Percentiles rank a stretch among this genome's conserved stretches.
Conservation (phyloP, 2,797 vertebrate genomes). For the Sorex maritimensis region DNA sequence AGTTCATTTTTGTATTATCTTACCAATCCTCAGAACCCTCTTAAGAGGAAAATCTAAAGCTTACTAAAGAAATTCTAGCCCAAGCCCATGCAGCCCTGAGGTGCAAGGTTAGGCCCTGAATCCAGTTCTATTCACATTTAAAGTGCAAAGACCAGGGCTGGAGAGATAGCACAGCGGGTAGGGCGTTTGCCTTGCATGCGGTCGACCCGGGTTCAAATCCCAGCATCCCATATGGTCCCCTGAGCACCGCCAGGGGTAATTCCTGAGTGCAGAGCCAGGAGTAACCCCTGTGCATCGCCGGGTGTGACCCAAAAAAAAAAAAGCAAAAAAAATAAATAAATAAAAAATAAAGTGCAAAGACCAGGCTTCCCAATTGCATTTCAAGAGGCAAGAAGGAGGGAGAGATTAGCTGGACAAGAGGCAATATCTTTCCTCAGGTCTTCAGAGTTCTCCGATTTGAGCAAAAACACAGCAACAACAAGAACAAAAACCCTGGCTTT, state of each 20-base stretch:
- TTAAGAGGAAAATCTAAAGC: background rate
- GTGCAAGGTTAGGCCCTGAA: background rate
- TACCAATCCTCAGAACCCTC: rapidly evolving
- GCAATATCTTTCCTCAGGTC: background rate
- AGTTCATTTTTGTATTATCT: background rate
- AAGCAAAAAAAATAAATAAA: too few relatives aligned
- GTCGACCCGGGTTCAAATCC: too few relatives aligned
- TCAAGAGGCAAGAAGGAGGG: rapidly evolving
- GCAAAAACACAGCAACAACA: background rate
- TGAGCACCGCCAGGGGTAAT: too few relatives aligned
- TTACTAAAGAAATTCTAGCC: background rate
- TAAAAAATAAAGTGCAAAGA: too few relatives aligned
- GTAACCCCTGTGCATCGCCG: too few relatives aligned
- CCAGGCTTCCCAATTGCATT: background rate
- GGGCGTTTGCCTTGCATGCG: too few relatives aligned
- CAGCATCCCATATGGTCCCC: too few relatives aligned
- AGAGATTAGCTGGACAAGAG: background rate
- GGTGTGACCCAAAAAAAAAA: too few relatives aligned
- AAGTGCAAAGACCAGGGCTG: too few relatives aligned
- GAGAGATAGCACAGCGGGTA: too few relatives aligned
- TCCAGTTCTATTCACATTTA: background rate
- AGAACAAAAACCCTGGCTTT: background rate
- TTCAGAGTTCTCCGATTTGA: background rate
- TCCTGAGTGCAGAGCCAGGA: too few relatives aligned
- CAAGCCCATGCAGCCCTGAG: background rate